These are phyloP conservation scores for Pavo muticus DNA, from an alignment of 2,113 vertebrate species.

Conservation along the genomic window DNA sequence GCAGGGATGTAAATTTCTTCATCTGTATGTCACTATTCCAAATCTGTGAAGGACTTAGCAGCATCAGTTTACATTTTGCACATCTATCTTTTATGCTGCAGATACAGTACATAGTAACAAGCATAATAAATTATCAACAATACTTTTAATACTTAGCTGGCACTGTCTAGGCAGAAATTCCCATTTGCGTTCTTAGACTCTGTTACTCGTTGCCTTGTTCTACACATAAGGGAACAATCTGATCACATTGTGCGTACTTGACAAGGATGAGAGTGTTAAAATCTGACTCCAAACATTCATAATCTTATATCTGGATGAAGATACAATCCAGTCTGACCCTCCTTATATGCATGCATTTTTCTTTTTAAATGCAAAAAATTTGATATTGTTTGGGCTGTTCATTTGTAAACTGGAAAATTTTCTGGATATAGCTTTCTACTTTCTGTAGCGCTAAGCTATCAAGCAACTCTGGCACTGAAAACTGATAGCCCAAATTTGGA, in stretches of 20 bases:
- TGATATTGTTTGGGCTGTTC: background rate
- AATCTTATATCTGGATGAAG: background rate
- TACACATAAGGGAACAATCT: background rate
- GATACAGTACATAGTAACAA: background rate
- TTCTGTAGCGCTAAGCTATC: background rate
- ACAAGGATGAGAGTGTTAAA: background rate
- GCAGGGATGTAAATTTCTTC: background rate
- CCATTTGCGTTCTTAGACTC: background rate
- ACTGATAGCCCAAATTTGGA: background rate
- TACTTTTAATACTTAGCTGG: background rate
- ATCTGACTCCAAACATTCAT: background rate
- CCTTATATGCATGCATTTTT: background rate
- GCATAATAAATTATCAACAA: background rate
- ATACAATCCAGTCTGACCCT: background rate
- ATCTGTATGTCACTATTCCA: background rate
- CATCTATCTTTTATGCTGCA: background rate
- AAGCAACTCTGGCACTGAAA: background rate
- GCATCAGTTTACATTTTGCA: conserved; percentile 3
- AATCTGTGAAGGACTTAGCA: background rate
- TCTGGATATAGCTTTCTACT: background rate
- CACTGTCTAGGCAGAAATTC: background rate
- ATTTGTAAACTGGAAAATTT: background rate
- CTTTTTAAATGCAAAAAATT: background rate
- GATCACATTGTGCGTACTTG: background rate
- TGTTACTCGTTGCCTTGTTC: background rate